Evolutionary conservation across 2,888 invertebrate genomes (phyloP).

Genomic region (Lymantria monacha): DNA sequence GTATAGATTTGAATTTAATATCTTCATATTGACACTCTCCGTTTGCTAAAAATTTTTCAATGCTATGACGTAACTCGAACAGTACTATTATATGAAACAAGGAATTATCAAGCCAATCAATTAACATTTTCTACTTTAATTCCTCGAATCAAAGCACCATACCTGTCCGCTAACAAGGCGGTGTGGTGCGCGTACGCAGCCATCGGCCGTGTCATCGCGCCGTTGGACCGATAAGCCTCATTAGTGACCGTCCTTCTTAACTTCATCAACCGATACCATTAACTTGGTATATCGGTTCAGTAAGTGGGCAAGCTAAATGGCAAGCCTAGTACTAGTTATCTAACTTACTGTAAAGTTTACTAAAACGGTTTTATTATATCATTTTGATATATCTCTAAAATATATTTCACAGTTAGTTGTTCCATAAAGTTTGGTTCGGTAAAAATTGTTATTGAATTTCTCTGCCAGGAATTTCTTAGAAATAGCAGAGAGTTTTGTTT

Average conservation of each 20-base stretch:
- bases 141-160: conserved; percentile 36
- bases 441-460: no score
- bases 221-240: conserved; percentile 66
- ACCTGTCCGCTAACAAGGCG: conserved; percentile 57
- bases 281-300: conserved; percentile 30
- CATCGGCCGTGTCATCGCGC: conserved; percentile 71
- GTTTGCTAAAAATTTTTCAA: not conserved
- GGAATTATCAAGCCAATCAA: conserved; percentile 32
- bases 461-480: no score
- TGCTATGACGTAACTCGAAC: not conserved
- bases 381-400: conserved; percentile 3
- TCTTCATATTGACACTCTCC: not conserved
- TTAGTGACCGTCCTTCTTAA: conserved; percentile 63
- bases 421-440: no score
- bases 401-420: not conserved
- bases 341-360: conserved; percentile 19
- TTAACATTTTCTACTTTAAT: conserved; percentile 34
- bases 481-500: no score
- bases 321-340: conserved; percentile 17
- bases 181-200: conserved; percentile 56
- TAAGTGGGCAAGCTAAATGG: conserved; percentile 32
- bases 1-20: not conserved
- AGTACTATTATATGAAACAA: conserved; percentile 7
- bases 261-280: conserved; percentile 62
- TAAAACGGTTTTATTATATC: conserved; percentile 2